Percentiles rank a stretch among this genome's conserved stretches.
Evolutionary conservation across 2,888 invertebrate species (phyloP).

Genomic region (Yponomeuta evonymella): DNA sequence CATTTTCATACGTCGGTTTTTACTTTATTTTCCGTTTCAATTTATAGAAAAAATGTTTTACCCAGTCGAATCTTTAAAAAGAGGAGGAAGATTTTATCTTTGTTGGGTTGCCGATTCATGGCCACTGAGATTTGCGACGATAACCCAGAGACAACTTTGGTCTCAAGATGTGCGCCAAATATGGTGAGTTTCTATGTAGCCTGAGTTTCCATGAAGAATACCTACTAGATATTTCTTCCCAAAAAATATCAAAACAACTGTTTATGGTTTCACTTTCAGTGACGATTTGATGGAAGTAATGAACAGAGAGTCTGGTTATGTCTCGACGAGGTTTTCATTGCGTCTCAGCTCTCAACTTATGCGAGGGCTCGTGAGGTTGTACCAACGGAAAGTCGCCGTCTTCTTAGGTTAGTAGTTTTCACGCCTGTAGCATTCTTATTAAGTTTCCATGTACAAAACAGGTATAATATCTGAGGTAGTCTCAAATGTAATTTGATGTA

Average conservation of each 20-base stretch:
- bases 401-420: slow-evolving; percentile 41
- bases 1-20: background rate
- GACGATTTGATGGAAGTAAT: slow-evolving; percentile 55
- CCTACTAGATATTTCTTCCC: no score
- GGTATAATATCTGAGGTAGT: background rate
- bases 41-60: slow-evolving; percentile 54
- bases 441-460: background rate
- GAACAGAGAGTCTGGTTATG: slow-evolving; percentile 55
- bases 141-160: slow-evolving; percentile 56
- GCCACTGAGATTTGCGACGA: slow-evolving; percentile 56
- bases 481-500: background rate
- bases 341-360: slow-evolving; percentile 61
- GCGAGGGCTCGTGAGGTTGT: slow-evolving; percentile 55
- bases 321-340: slow-evolving; percentile 55
- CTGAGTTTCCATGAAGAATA: no score
- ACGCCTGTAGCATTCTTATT: background rate
- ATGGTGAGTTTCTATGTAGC: slow-evolving; percentile 38
- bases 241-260: no score
- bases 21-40: background rate
- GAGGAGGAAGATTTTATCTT: slow-evolving; percentile 62
- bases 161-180: slow-evolving; percentile 57
- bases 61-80: slow-evolving; percentile 51
- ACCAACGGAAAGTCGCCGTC: slow-evolving; percentile 51
- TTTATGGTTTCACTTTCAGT: slow-evolving; percentile 33
- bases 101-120: slow-evolving; percentile 69